phyloP scores from a whole-genome alignment of 2,113 vertebrate species.

The Taurulus bubalis region DNA sequence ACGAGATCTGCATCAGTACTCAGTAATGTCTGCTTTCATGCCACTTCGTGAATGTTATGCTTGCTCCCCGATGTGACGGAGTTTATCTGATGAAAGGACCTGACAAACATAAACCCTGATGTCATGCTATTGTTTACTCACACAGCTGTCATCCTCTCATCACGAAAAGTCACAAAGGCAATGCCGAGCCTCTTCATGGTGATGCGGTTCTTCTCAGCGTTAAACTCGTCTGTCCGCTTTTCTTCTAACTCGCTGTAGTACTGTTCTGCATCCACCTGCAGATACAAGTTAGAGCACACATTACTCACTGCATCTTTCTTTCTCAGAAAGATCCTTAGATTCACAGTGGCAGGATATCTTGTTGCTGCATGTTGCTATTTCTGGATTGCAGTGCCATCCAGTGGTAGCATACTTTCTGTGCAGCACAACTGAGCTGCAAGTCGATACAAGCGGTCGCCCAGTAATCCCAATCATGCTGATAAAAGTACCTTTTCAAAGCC shows the following conservation, averaged over 20 bases:
- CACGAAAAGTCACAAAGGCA: slow-evolving; percentile 95
- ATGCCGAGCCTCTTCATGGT: slow-evolving; percentile 90
- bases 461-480: neutral
- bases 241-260: slow-evolving; percentile 97
- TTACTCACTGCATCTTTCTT: slow-evolving; percentile 24
- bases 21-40: neutral
- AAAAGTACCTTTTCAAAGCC: slow-evolving; percentile 92
- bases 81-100: slow-evolving; percentile 15
- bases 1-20: neutral
- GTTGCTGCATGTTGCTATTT: slow-evolving; percentile 27
- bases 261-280: slow-evolving; percentile 96
- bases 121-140: slow-evolving; percentile 81
- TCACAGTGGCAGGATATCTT: neutral
- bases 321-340: slow-evolving; percentile 1
- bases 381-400: slow-evolving; percentile 78
- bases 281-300: slow-evolving; percentile 22
- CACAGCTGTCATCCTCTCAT: slow-evolving; percentile 92
- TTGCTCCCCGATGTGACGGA: neutral
- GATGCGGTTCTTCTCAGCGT: slow-evolving; percentile 93
- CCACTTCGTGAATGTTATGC: neutral
- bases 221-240: slow-evolving; percentile 96
- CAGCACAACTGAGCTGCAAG: slow-evolving; percentile 8
- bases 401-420: slow-evolving; percentile 67
- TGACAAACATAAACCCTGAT: slow-evolving; percentile 2
- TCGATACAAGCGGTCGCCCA: neutral